Evolutionary conservation across 2,797 vertebrate species (phyloP), one percentile per base, ranked within the genome.

Genomic region (Heliangelus exortis): DNA sequence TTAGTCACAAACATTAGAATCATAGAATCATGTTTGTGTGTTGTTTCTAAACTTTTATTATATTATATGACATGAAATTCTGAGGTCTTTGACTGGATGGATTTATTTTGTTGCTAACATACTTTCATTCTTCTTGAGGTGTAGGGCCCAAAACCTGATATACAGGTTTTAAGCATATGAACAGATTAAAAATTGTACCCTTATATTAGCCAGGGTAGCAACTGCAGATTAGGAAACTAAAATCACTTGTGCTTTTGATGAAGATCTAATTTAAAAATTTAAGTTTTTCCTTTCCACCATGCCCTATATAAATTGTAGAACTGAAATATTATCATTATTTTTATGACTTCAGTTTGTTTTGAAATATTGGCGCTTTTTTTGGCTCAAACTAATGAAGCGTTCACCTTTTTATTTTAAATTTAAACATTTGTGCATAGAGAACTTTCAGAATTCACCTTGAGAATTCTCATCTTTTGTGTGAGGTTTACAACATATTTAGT

Each of bases 251-350:
- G 16, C 10, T 83, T 83, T 80, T 69, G 22, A 62, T 7, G 3
- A 62, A 66, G 19, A 36, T 13, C 5, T 13, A 8, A 0, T 45
- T 73, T 86, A 33, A 13, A 22, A 50, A 23, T 28, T 41, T 9
- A 47, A 9, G 1, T 16, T 55, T 71, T 31, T 26, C 2, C n/a
- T 14, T 5, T 3, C 19, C 28, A 6, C 1, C 1, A 1, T 34
- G 58, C 15, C 1, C 5, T 7, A 31, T 55, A 22, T 12, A 50
- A 65, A 48, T 47, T 75, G 6, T 3, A 20, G 28, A 77, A 54
- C 3, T 3, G 25, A 63, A 65, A 21, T 1, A 53, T 25, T 74
- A 8, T 29, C 41, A 66, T 69, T 59, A 69, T 58, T 62, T 79
- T 4, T 3, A 3, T 62, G 3, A 48, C 19, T 65, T 53, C 4